Conservation (phyloP, 2,888 invertebrate genomes). For the Dryobota labecula region DNA sequence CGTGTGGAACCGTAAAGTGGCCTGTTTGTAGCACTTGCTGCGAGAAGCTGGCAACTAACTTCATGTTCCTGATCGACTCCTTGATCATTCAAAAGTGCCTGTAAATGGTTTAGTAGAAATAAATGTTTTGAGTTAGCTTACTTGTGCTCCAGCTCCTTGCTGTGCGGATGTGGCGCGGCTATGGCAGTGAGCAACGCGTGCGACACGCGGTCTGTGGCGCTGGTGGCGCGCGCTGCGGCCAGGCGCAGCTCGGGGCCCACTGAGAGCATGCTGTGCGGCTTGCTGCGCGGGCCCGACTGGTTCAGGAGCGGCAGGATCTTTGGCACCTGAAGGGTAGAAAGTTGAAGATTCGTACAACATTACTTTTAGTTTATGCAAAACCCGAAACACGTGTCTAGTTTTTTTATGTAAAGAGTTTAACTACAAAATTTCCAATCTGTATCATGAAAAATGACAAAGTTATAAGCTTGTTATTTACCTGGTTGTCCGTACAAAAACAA, state of each 20-base stretch:
- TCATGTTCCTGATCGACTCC: not conserved
- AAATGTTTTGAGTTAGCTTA: constrained; percentile 39
- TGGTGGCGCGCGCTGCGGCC: constrained; percentile 86
- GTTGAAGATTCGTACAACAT: too few species aligned
- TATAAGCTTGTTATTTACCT: too few species aligned
- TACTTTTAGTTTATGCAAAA: too few species aligned
- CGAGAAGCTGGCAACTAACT: not conserved
- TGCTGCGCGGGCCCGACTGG: constrained; percentile 67
- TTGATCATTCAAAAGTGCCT: not conserved
- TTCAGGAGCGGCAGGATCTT: constrained; percentile 86
- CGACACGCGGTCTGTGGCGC: constrained; percentile 94
- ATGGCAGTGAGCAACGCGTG: constrained; percentile 95
- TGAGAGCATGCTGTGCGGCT: constrained; percentile 91
- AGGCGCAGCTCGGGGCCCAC: constrained; percentile 67
- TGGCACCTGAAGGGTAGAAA: constrained; percentile 71
- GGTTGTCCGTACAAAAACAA: too few species aligned
- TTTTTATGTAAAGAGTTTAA: too few species aligned
- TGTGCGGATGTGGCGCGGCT: constrained; percentile 76
- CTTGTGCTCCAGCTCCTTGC: constrained; percentile 79
- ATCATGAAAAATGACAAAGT: too few species aligned
- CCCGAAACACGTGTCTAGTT: too few species aligned
- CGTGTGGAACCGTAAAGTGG: rapidly evolving
- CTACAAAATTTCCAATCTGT: too few species aligned
- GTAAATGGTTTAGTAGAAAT: not conserved
- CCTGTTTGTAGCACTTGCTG: not conserved